Base-by-base conservation (phyloP, 1,140 invertebrate genomes). In the Drosophila truncata region DNA sequence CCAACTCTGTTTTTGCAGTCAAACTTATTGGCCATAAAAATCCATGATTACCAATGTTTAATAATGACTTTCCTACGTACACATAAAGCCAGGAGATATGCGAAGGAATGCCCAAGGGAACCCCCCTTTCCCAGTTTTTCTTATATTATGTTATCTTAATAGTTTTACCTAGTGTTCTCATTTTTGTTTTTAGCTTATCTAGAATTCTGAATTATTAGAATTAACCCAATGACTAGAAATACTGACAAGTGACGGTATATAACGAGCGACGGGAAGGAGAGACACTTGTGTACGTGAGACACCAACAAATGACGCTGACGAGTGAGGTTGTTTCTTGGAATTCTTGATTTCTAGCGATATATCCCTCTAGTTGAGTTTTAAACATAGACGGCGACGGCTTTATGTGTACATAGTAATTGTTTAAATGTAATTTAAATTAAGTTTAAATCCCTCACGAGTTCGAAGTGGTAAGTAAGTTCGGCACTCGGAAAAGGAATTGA, bases 361-460 rank as follows among this genome's bases (percentile, higher is more conserved):
- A 27, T 44, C 35, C 35, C 49, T 20, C 49, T 67, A 78, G 74
- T 61, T 39, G 25, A 18, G 27, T 20, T 31, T 37, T 37, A 25
- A 25, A 23, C 47, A 59, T 46, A 76, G 46, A 46, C 57, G 31
- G 46, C 46, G 58, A 35, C 29, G 73, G 74, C 73, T 77, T 77
- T 59, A 77, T 77, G 72, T 67, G 61, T 58, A 77, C 55, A 55
- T 77, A 77, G 55, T 77, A 65, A 77, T 47, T 76, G 72, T 77
- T 63, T 54, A 74, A 33, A 61, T 39, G 13, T 73, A 62, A 37
- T 23, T 33, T n/a, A n/a, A n/a, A 25, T 25, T 41, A 23, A 65
- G 37, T 69, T 69, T 29, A 20, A 27, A 70, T 37, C 58, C 71
- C 44, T 20, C 55, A 72, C 46, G 16, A 57, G 37, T 33, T 44